Evolutionary conservation across 1,140 invertebrate genomes (phyloP).

Genomic region (Anastatus disparis): DNA sequence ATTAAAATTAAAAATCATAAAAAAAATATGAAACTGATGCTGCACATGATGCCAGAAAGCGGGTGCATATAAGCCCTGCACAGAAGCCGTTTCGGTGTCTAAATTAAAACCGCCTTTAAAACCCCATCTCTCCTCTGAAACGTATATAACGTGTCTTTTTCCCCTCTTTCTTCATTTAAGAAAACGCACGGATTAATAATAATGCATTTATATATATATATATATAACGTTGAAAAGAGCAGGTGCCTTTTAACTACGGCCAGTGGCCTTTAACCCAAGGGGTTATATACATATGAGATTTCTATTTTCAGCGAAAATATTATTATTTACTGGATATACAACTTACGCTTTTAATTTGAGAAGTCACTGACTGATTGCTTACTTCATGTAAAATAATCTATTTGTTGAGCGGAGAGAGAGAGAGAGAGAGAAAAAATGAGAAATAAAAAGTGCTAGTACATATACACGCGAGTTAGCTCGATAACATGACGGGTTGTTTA

Average conservation of each 20-base stretch:
- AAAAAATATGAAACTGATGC: too few relatives aligned
- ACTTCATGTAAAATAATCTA: conserved; percentile 17
- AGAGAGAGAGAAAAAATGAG: neutral
- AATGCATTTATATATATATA: too few relatives aligned
- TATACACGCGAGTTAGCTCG: too few relatives aligned
- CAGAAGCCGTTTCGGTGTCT: too few relatives aligned
- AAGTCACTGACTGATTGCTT: neutral
- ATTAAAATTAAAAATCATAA: too few relatives aligned
- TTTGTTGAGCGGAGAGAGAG: too few relatives aligned
- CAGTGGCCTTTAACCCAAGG: too few relatives aligned
- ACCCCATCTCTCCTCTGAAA: neutral
- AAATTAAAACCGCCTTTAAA: neutral
- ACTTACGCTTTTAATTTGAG: neutral
- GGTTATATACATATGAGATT: too few relatives aligned
- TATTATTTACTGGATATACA: neutral
- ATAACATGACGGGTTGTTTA: neutral
- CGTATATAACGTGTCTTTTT: too few relatives aligned
- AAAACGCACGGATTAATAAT: conserved; percentile 23
- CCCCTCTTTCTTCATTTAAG: neutral
- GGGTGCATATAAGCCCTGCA: too few relatives aligned
- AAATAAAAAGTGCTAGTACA: neutral
- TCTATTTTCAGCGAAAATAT: conserved; percentile 6
- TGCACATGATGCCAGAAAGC: neutral
- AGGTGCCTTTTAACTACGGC: neutral
- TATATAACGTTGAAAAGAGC: neutral